Evolutionary conservation across 2,888 invertebrate genomes (phyloP), one percentile per base, ranked within the genome.

Genomic region (Phania funesta): DNA sequence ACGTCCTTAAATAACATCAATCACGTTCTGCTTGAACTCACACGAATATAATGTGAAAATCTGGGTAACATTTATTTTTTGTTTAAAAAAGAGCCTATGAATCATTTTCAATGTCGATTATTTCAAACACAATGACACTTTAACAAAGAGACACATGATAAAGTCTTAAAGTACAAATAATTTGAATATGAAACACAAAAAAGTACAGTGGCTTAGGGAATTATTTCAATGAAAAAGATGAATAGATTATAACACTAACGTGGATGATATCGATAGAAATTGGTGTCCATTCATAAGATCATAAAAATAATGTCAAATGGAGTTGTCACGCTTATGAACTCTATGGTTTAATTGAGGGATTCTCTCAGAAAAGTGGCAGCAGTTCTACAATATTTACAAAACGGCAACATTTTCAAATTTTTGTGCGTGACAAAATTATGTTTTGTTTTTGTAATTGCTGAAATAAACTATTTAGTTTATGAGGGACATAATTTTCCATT

Each of bases 401-500:
- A n/a, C n/a, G n/a, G n/a, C n/a, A n/a, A n/a, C n/a, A n/a, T n/a
- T n/a, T n/a, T n/a, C n/a, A n/a, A n/a, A n/a, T n/a, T n/a, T n/a
- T n/a, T n/a, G n/a, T n/a, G n/a, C n/a, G n/a, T n/a, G n/a, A n/a
- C n/a, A n/a, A n/a, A n/a, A n/a, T n/a, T n/a, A n/a, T n/a, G n/a
- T n/a, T n/a, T n/a, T n/a, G n/a, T n/a, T n/a, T n/a, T n/a, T n/a
- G n/a, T n/a, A n/a, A n/a, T n/a, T n/a, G n/a, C n/a, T n/a, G n/a
- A n/a, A n/a, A n/a, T n/a, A n/a, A n/a, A n/a, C n/a, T n/a, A n/a
- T n/a, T n/a, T n/a, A n/a, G n/a, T n/a, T n/a, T n/a, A n/a, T n/a
- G n/a, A n/a, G n/a, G n/a, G n/a, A n/a, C n/a, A n/a, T n/a, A n/a
- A 71, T 76, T 80, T 70, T 75, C 64, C 65, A 58, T 38, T 71